These are phyloP conservation scores for Agrilus cyanescens DNA, from an alignment of 2,888 invertebrate genomes.

Conservation along the genomic window DNA sequence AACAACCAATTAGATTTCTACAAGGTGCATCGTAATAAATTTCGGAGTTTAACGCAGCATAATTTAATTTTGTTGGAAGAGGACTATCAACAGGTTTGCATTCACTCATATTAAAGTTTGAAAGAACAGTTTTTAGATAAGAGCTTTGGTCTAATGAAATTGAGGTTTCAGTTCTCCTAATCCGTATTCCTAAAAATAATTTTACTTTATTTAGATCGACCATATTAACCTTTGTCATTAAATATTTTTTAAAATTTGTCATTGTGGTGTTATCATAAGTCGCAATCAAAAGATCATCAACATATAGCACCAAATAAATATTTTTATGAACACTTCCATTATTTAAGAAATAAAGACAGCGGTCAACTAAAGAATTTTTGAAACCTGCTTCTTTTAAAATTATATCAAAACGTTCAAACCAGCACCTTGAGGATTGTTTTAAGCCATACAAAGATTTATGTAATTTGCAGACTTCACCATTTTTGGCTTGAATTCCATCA, in stretches of 20 bases:
- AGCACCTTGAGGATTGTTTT: too few relatives aligned
- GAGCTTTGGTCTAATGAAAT: conserved; percentile 10
- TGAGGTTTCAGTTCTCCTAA: conserved; percentile 9
- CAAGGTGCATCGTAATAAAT: conserved; percentile 15
- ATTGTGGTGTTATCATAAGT: conserved; percentile 6
- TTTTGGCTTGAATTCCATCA: too few relatives aligned
- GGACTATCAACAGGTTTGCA: conserved; percentile 12
- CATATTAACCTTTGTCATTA: conserved; percentile 15
- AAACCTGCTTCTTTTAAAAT: conserved; percentile 6
- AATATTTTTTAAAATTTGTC: conserved; percentile 14
- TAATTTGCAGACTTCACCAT: too few relatives aligned
- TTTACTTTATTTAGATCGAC: conserved; percentile 15
- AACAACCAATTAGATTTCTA: conserved; percentile 15
- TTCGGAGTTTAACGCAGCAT: conserved; percentile 14
- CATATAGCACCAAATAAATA: conserved; percentile 14
- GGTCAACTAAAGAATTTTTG: conserved; percentile 6
- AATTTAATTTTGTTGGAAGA: conserved; percentile 13
- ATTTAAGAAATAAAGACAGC: conserved; percentile 12
- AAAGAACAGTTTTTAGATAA: conserved; percentile 14
- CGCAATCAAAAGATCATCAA: conserved; percentile 12
- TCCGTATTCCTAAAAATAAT: conserved; percentile 14
- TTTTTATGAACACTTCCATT: conserved; percentile 7
- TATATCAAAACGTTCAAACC: not conserved
- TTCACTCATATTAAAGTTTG: conserved; percentile 16
- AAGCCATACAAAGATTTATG: too few relatives aligned